Percentiles rank a stretch among this genome's conserved stretches.
phyloP scores from a whole-genome alignment of 2,888 invertebrate genomes.

The Andrena camellia region DNA sequence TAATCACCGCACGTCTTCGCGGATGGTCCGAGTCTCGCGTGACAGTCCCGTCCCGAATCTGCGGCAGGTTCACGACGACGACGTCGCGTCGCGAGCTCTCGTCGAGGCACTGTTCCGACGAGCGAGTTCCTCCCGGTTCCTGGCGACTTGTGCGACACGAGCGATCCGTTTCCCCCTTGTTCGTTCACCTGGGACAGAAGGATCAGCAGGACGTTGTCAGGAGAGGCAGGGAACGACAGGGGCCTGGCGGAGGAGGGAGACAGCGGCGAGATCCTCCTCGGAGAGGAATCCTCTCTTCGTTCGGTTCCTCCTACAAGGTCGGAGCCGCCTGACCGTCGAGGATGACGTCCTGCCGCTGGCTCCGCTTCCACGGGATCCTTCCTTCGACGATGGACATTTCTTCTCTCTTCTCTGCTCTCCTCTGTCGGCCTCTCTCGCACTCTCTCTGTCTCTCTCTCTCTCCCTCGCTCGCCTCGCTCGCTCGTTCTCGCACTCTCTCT shows the following conservation, averaged over 20 bases:
- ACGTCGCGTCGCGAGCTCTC: slow-evolving; percentile 19
- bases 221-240: slow-evolving; percentile 47
- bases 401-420: slow-evolving; percentile 56
- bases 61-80: neutral
- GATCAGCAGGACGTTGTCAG: slow-evolving; percentile 35
- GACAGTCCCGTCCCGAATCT: neutral
- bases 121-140: neutral
- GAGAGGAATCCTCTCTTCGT: slow-evolving; percentile 39
- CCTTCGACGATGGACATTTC: slow-evolving; percentile 75
- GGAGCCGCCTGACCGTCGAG: slow-evolving; percentile 87
- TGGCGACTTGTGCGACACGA: slow-evolving; percentile 4
- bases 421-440: slow-evolving; percentile 32
- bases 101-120: slow-evolving; percentile 11
- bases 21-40: neutral
- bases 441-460: slow-evolving; percentile 33
- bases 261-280: slow-evolving; percentile 55
- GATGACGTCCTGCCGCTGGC: slow-evolving; percentile 85
- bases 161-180: slow-evolving; percentile 1
- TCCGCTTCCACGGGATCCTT: slow-evolving; percentile 85
- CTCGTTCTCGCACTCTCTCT: slow-evolving; percentile 61
- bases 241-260: slow-evolving; percentile 59
- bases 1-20: neutral
- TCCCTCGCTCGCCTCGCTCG: slow-evolving; percentile 29
- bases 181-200: slow-evolving; percentile 32
- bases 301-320: slow-evolving; percentile 82